phyloP scores from a whole-genome alignment of 1,140 invertebrate species.

The Hormaphis cornu region DNA sequence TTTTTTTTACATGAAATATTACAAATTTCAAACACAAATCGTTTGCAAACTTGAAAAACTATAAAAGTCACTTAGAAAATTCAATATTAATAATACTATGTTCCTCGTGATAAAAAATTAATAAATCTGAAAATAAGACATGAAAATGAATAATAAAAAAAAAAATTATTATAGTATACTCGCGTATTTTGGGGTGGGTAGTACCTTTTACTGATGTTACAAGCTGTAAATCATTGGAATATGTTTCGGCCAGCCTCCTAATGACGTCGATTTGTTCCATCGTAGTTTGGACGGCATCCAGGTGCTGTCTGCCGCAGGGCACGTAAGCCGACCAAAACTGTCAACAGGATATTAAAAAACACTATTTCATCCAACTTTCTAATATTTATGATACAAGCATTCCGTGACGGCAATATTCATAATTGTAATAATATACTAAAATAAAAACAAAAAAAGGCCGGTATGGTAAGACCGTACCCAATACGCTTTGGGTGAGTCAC shows the following conservation, averaged over 20 bases:
- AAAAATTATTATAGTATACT: neutral
- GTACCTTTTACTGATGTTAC: slow-evolving; percentile 58
- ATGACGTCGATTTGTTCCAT: slow-evolving; percentile 75
- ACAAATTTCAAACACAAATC: too few species aligned
- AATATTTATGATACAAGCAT: too few species aligned
- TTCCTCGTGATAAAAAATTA: too few species aligned
- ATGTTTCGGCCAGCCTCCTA: slow-evolving; percentile 67
- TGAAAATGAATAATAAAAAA: neutral
- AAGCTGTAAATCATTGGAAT: slow-evolving; percentile 58
- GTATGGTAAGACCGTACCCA: too few species aligned
- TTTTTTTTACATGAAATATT: too few species aligned
- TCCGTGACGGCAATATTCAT: too few species aligned
- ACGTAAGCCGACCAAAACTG: slow-evolving; percentile 62
- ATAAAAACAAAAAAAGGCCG: too few species aligned
- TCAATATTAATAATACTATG: too few species aligned
- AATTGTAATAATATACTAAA: too few species aligned
- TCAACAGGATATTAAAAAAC: slow-evolving; percentile 27
- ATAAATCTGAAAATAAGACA: neutral
- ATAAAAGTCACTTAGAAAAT: too few species aligned
- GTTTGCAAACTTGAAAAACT: too few species aligned
- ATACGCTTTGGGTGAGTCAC: too few species aligned
- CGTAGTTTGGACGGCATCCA: slow-evolving; percentile 63
- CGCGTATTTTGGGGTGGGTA: slow-evolving; percentile 29
- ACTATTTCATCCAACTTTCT: neutral
- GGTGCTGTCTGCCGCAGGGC: slow-evolving; percentile 52